Base-by-base conservation (phyloP, 2,888 invertebrate genomes). In the Sycophila texana region DNA sequence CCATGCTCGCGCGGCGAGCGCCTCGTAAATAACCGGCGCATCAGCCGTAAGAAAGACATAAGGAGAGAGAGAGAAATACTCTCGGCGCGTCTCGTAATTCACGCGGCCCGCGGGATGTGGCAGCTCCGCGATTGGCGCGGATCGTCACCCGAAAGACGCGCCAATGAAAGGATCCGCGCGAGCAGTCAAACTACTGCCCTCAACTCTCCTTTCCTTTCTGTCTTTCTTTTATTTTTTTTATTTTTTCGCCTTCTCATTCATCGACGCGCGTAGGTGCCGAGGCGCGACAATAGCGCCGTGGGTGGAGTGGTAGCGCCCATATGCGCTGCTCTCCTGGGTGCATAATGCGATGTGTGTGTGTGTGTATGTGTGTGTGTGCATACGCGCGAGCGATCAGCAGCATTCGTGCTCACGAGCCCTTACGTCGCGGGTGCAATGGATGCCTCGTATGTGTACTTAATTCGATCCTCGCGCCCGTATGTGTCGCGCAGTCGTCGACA, bases 11-110 rank as follows among this genome's bases (percentile, higher is more conserved):
- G 30, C 61, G 26, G 26, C 26, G 26, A 26, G 47, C 26, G 12
- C n/a, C 39, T 39, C 80, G 71, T 80, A 80, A 80, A 80, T 80
- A 80, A 80, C 49, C 18, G 22, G 26, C 14, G 66, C 77, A 74
- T 80, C 65, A 20, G 22, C 20, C 57, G 53, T 66, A 74, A 80
- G 70, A 74, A 65, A 80, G 63, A 71, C 66, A 66, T 71, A 60
- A 78, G 20, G 2, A 51, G 39, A 7, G 10, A 26, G 26, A 26
- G 26, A 3, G 63, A 65, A 20, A 71, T 61, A 66, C 66, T 16
- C 39, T 0, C 71, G 10, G 12, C 12, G 55, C 18, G 18, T 22
- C 70, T 58, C 60, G 65, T 74, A 76, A 76, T 67, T 76, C 79
- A 75, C 47, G 61, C n/a, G n/a, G 26, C 53, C n/a, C n/a, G n/a